Conservation (phyloP, 2,888 invertebrate species). For the Acanthosepion lycidas region DNA sequence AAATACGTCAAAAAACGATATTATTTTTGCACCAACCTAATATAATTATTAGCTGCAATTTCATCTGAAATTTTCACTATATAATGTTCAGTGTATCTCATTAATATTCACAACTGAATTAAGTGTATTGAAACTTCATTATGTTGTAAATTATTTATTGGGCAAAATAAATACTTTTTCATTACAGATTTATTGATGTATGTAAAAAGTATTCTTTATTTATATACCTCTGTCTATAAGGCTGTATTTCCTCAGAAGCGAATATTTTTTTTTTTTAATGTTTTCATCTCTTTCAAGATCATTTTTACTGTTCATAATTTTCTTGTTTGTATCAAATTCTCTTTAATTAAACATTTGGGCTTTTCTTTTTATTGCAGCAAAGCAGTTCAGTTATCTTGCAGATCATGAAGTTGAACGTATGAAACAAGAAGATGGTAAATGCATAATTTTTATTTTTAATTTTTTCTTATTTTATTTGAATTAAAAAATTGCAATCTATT, state of each 20-base stretch:
- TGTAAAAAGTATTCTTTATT: too few relatives aligned
- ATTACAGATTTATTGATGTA: too few relatives aligned
- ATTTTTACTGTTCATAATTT: constrained; percentile 15
- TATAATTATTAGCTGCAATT: too few relatives aligned
- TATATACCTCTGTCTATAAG: neutral
- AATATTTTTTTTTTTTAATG: neutral
- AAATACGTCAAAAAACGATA: too few relatives aligned
- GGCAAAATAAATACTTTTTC: too few relatives aligned
- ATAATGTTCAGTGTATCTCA: too few relatives aligned
- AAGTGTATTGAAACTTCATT: too few relatives aligned
- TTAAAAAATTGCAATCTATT: neutral
- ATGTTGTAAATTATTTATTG: too few relatives aligned
- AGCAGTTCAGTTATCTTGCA: constrained; percentile 69
- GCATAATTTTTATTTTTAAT: neutral
- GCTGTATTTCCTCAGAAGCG: neutral
- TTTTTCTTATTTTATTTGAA: neutral
- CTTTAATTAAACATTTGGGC: too few relatives aligned
- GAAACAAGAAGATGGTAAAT: constrained; percentile 82
- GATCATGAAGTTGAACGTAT: constrained; percentile 71
- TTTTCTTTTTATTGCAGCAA: constrained; percentile 60
- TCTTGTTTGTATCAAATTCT: neutral
- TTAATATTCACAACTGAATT: too few relatives aligned
- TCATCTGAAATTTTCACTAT: too few relatives aligned
- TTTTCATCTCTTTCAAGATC: neutral
- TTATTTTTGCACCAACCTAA: too few relatives aligned